A percentile compares a stretch with the other conserved stretches of the same genome.
These are phyloP conservation scores for Aegithalos caudatus DNA, from an alignment of 2,113 vertebrate species.

Conservation along the genomic window DNA sequence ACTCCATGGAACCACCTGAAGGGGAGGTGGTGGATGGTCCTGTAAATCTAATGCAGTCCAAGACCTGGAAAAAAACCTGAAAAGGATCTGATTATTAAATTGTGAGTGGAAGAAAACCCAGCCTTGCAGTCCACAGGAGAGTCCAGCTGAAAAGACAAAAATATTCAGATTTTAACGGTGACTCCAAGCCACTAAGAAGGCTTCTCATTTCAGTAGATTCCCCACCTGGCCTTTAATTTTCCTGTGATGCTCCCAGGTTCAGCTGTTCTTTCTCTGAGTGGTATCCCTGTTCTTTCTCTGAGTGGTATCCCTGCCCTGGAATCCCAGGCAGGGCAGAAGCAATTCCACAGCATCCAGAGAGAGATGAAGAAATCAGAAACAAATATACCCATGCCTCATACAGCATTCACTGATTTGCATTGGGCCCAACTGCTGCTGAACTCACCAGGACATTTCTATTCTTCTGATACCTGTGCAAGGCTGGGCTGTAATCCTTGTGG, in stretches of 20 bases:
- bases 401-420: too few species aligned
- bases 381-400: not conserved
- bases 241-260: not conserved
- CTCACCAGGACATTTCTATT: not conserved
- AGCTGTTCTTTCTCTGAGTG: fast-evolving
- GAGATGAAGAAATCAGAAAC: not conserved
- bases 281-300: not conserved
- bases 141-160: not conserved
- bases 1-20: not conserved
- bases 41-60: not conserved
- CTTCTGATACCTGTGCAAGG: not conserved
- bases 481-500: not conserved
- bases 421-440: not conserved
- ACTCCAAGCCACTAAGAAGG: not conserved
- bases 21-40: not conserved
- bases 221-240: not conserved
- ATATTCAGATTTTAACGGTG: not conserved
- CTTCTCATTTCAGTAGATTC: not conserved
- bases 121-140: not conserved
- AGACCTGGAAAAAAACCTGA: not conserved
- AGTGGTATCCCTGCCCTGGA: not conserved
- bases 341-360: not conserved
- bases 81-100: not conserved
- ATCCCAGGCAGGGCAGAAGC: not conserved
- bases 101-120: not conserved